phyloP scores from a whole-genome alignment of 2,888 invertebrate genomes.

The Nasonovia ribisnigri region DNA sequence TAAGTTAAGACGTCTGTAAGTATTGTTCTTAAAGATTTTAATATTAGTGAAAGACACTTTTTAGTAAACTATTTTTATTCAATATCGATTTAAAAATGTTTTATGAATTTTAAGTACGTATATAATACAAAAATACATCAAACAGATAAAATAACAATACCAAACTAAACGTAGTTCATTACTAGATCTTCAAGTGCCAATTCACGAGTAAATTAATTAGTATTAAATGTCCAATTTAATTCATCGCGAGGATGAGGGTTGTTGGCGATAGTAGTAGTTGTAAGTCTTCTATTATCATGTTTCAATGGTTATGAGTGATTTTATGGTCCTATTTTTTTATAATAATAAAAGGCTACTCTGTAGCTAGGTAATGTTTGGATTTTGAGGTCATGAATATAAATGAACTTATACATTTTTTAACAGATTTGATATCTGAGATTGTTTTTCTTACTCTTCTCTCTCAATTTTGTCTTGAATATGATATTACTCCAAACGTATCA shows the following conservation, averaged over 20 bases:
- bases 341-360: neutral
- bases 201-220: neutral
- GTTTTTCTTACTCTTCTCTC: neutral
- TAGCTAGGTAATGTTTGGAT: neutral
- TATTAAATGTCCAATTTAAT: neutral
- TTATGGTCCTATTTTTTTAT: neutral
- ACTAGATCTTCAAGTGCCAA: neutral
- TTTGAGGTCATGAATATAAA: neutral
- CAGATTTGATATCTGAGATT: neutral
- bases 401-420: neutral
- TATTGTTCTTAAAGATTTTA: neutral
- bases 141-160: neutral
- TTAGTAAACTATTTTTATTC: neutral
- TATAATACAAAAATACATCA: neutral
- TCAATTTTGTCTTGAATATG: neutral
- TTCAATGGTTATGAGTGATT: neutral
- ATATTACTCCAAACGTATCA: neutral
- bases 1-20: neutral
- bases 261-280: neutral
- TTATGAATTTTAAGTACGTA: neutral
- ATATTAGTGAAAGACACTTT: neutral
- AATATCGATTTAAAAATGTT: neutral
- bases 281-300: neutral
- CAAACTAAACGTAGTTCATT: neutral
- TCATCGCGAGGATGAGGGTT: neutral